A percentile compares a stretch with the other conserved stretches of the same genome.
phyloP scores from a whole-genome alignment of 2,888 invertebrate species.

The Orgyia antiqua region DNA sequence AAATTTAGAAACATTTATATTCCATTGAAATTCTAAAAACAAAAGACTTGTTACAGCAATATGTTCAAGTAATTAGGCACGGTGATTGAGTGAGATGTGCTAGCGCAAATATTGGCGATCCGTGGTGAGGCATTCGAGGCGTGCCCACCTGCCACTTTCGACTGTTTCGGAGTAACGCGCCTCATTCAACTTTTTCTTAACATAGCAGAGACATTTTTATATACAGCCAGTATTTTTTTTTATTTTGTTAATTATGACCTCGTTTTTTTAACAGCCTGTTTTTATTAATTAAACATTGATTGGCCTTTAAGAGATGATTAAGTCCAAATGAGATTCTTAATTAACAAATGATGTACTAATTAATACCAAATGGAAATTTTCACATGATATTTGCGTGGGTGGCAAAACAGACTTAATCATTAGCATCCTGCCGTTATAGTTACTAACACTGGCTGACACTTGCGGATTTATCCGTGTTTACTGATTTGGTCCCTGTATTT shows the following conservation, averaged over 20 bases:
- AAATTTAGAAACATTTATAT: background rate
- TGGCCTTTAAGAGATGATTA: too few species aligned
- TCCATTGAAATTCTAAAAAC: background rate
- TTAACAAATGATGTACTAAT: too few species aligned
- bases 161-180: conserved; percentile 27
- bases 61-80: background rate
- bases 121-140: conserved; percentile 6
- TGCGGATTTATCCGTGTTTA: too few species aligned
- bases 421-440: too few species aligned
- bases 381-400: too few species aligned
- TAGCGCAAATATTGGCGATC: conserved; percentile 18
- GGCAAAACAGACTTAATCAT: too few species aligned
- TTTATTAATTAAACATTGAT: too few species aligned
- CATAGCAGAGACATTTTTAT: conserved; percentile 16
- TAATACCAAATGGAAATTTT: too few species aligned
- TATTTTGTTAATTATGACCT: background rate
- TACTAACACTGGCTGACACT: too few species aligned
- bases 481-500: too few species aligned
- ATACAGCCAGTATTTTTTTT: conserved; percentile 12
- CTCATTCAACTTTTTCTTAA: conserved; percentile 29
- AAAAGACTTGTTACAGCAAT: background rate
- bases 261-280: too few species aligned
- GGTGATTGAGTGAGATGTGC: conserved; percentile 18
- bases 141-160: conserved; percentile 26
- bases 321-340: too few species aligned